Evolutionary conservation across 2,797 vertebrate species (phyloP), one percentile per base, ranked within the genome.

Genomic region (Amblyraja radiata): DNA sequence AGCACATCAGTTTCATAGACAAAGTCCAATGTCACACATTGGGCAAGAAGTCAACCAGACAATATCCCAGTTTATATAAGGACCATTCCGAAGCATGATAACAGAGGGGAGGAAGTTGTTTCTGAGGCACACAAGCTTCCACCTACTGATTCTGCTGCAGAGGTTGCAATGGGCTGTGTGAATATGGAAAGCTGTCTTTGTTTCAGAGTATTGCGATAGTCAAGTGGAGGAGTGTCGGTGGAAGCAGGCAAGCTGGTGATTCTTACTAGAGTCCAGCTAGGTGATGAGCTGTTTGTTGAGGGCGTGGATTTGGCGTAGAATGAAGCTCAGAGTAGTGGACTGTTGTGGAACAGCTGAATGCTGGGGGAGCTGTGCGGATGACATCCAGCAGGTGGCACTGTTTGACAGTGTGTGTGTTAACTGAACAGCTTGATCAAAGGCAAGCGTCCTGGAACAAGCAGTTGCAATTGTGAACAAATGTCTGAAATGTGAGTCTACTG

Each of bases 401-500:
- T 92, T 76, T 54, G 90, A 16, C 71, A 73, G 21, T 39, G 39
- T 46, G 6, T 92, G 54, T 76, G 32, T 32, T 76, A 74, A 46
- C 23, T 91, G 63, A 23, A 13, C 6, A 73, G 73, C 68, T 92
- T 74, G 36, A 16, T 28, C 14, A 18, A 65, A 54, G 16, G 39
- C 6, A 92, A 54, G 28, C 6, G 6, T 0, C 54, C 90, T 32
- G 21, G 23, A 90, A 74, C 90, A 92, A 76, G 68, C 28, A 76
- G 76, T 88, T 88, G 8, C 61, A 65, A 18, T 68, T 65, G 16
- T 95, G 94, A 95, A 94, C 93, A 94, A 94, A 95, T 93, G 94
- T 96, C 95, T 95, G 93, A 94, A 91, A 90, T 94, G 93, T 54
- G 94, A 96, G 95, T 94, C 94, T 94, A 88, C 79, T 65, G 93